These are phyloP conservation scores for Microcebus ravelobensis DNA, from an alignment of 2,113 vertebrate species.

Conservation along the genomic window DNA sequence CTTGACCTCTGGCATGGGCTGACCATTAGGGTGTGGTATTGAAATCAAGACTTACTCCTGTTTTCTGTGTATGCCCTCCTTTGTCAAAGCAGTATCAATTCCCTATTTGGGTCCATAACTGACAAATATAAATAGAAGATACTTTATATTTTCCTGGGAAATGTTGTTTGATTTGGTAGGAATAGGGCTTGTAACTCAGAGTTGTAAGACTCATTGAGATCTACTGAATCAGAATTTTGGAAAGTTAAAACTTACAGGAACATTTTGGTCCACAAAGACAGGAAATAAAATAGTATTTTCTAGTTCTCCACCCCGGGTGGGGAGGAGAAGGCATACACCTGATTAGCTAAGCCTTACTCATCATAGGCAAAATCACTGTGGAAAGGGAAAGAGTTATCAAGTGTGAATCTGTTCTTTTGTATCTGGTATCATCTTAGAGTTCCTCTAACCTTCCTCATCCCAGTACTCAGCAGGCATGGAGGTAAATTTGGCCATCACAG, in stretches of 20 bases:
- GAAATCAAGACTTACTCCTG: not conserved
- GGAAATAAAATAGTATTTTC: not conserved
- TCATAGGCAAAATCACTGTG: no score
- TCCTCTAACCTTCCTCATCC: not conserved
- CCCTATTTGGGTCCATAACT: not conserved
- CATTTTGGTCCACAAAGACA: not conserved
- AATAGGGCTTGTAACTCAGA: not conserved
- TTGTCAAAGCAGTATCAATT: not conserved
- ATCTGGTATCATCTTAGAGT: not conserved
- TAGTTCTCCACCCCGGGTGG: fast-evolving
- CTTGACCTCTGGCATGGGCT: not conserved
- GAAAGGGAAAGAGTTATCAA: not conserved
- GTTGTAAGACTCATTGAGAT: not conserved
- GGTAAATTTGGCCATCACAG: not conserved
- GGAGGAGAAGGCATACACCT: fast-evolving
- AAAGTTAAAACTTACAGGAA: not conserved
- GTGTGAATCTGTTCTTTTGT: not conserved
- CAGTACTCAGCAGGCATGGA: not conserved
- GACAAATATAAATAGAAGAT: not conserved
- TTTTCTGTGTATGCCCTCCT: not conserved
- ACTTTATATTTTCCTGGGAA: not conserved
- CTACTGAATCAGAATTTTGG: not conserved
- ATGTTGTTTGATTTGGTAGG: not conserved
- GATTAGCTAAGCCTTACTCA: not conserved
- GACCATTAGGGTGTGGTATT: no score